These are phyloP conservation scores for Octodon degus DNA, from an alignment of 2,113 vertebrate species.

Conservation along the genomic window DNA sequence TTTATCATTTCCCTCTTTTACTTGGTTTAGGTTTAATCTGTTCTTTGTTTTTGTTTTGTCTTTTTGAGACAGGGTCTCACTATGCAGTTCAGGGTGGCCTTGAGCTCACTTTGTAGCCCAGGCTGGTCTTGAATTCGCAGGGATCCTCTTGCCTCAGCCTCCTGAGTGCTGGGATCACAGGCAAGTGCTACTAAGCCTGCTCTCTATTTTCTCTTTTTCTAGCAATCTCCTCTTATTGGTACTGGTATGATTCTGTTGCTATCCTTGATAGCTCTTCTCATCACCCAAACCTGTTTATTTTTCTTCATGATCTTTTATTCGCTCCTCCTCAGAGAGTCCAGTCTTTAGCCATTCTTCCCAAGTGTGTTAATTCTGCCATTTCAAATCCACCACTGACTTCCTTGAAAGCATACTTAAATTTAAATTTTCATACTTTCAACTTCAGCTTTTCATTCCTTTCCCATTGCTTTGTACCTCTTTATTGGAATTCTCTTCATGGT, in stretches of 20 bases:
- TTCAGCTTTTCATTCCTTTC: background rate
- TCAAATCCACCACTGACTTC: background rate
- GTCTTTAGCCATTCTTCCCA: background rate
- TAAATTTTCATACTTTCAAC: slow-evolving; percentile 1
- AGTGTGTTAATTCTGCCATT: background rate
- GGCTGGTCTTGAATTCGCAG: no score
- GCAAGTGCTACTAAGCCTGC: no score
- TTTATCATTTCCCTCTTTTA: slow-evolving; percentile 16
- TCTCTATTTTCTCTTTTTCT: background rate
- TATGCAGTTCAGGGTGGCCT: no score
- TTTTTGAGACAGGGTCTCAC: no score
- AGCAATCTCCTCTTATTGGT: background rate
- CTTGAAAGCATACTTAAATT: slow-evolving; percentile 1
- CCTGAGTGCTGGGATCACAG: no score
- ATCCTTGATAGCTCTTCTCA: background rate
- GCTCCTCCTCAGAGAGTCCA: background rate
- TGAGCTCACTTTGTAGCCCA: no score
- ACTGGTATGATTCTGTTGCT: background rate
- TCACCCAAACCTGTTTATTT: background rate
- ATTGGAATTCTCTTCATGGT: background rate
- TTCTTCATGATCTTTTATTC: background rate
- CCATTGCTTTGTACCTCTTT: background rate
- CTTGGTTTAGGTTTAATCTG: slow-evolving; percentile 19
- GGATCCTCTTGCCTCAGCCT: no score
- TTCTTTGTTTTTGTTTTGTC: background rate